phyloP scores from a whole-genome alignment of 2,797 vertebrate genomes.

The Ctenosaura bakeri region DNA sequence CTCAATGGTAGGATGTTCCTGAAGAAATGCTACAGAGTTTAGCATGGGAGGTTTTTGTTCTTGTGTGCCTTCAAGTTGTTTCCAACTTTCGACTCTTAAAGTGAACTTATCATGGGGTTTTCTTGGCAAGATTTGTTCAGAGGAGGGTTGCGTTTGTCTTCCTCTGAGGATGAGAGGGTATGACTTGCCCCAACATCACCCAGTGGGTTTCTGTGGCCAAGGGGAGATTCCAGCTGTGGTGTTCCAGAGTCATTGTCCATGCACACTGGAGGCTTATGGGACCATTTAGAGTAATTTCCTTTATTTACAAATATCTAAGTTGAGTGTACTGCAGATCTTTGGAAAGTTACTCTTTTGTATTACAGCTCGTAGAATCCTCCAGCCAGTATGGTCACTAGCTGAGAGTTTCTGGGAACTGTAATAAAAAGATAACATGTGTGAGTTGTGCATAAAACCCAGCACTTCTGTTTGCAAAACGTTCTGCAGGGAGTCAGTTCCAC shows the following conservation, averaged over 20 bases:
- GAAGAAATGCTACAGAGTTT: not conserved
- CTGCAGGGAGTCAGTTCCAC: no score
- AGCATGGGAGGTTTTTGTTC: not conserved
- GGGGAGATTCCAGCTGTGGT: not conserved
- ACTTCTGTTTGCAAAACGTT: no score
- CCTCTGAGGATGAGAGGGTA: no score
- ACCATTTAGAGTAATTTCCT: not conserved
- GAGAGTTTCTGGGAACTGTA: not conserved
- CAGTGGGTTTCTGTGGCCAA: no score
- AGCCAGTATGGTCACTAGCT: not conserved
- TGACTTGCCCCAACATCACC: no score
- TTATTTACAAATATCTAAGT: not conserved
- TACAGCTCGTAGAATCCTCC: not conserved
- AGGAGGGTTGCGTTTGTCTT: no score
- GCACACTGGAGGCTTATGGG: not conserved
- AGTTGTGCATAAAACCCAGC: no score
- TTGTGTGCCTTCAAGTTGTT: no score
- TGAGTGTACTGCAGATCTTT: not conserved
- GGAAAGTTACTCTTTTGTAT: not conserved
- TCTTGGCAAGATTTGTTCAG: no score
- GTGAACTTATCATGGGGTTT: no score
- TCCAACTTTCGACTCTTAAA: no score
- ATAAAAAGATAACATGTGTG: not conserved
- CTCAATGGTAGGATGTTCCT: not conserved
- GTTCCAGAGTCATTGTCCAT: not conserved